These are phyloP conservation scores for Semnornis frantzii DNA, from an alignment of 2,113 vertebrate genomes.

Conservation along the genomic window DNA sequence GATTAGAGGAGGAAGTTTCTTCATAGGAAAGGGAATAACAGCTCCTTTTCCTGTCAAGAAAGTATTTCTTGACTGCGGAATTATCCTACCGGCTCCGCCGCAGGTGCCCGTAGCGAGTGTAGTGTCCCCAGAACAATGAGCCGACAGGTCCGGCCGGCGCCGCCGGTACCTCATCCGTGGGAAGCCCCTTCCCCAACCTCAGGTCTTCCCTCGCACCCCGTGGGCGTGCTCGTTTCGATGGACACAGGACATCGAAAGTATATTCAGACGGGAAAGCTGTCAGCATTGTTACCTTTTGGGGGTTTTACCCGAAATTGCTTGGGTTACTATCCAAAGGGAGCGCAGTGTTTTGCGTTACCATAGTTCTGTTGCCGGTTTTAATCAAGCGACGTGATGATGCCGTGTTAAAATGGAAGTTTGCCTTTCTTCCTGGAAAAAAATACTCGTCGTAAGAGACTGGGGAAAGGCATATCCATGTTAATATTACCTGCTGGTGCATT, in stretches of 20 bases:
- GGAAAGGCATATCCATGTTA: background rate
- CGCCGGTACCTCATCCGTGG: background rate
- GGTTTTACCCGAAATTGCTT: background rate
- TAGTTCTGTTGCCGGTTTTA: background rate
- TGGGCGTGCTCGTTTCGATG: background rate
- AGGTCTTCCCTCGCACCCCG: background rate
- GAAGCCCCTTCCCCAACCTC: background rate
- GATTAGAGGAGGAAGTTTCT: background rate
- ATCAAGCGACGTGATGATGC: background rate
- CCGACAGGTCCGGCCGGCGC: slow-evolving; percentile 5
- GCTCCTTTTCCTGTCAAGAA: background rate
- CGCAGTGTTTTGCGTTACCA: background rate
- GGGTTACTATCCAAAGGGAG: background rate
- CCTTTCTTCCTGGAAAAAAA: background rate
- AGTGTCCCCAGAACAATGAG: slow-evolving; percentile 23
- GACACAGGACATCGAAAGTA: background rate
- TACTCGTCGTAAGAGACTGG: background rate
- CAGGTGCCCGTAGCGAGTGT: background rate
- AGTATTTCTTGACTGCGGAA: background rate
- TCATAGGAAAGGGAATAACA: fast-evolving
- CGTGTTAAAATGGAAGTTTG: background rate
- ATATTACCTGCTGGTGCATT: background rate
- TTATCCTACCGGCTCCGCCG: background rate
- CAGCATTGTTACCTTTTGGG: background rate
- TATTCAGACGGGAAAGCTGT: background rate